These are phyloP conservation scores for Eupithecia subfuscata DNA, from an alignment of 2,888 invertebrate genomes.

Conservation along the genomic window DNA sequence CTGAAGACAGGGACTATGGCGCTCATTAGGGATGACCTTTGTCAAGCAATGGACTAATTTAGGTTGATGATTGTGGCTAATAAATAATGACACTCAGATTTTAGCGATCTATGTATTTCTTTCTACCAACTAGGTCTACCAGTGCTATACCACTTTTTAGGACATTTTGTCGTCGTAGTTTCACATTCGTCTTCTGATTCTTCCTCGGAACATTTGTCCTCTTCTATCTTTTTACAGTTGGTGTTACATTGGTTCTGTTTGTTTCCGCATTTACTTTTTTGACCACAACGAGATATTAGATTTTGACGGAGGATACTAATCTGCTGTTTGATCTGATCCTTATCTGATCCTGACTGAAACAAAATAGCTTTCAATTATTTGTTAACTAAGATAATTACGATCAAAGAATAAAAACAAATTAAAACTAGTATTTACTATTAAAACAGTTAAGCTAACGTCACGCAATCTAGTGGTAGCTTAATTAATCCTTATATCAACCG, in stretches of 20 bases:
- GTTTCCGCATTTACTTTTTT: background rate
- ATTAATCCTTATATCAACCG: background rate
- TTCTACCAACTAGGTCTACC: constrained; percentile 5
- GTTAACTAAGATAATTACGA: background rate
- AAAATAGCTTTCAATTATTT: background rate
- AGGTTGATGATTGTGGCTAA: no score
- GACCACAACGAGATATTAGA: background rate
- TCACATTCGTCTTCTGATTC: background rate
- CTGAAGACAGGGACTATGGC: no score
- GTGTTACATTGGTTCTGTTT: background rate
- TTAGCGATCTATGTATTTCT: background rate
- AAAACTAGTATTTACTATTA: no score
- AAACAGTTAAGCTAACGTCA: background rate
- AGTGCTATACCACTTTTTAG: background rate
- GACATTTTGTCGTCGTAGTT: background rate
- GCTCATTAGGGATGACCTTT: no score
- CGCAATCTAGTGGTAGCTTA: background rate
- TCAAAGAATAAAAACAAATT: background rate
- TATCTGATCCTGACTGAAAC: background rate
- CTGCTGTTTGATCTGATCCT: background rate
- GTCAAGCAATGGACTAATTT: no score
- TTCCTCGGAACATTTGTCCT: background rate
- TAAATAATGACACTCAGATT: background rate
- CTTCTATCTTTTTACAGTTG: background rate
- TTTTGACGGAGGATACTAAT: background rate